These are phyloP conservation scores for Melanostoma scalare DNA, from an alignment of 2,888 invertebrate genomes.

Conservation along the genomic window DNA sequence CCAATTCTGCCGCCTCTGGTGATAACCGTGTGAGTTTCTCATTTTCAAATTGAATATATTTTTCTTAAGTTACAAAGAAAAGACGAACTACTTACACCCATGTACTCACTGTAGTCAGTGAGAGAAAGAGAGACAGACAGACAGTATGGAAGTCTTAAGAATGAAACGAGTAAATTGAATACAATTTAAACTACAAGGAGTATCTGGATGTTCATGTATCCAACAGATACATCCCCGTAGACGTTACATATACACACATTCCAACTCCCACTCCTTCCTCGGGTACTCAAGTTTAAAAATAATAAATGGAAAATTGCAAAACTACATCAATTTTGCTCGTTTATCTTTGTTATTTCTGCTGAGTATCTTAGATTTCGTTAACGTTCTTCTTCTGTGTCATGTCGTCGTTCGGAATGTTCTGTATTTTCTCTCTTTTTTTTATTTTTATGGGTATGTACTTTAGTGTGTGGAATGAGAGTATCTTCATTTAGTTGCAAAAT, in stretches of 20 bases:
- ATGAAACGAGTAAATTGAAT: conserved; percentile 68
- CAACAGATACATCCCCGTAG: conserved; percentile 33
- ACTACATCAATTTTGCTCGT: conserved; percentile 73
- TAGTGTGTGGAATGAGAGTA: conserved; percentile 19
- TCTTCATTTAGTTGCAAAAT: conserved; percentile 43
- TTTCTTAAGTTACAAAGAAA: conserved; percentile 54
- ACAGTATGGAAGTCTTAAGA: conserved; percentile 44
- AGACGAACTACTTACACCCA: conserved; percentile 5
- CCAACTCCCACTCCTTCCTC: conserved; percentile 4
- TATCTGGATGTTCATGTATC: conserved; percentile 19
- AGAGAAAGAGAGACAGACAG: conserved; percentile 7
- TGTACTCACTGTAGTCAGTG: background rate
- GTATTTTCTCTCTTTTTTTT: conserved; percentile 2
- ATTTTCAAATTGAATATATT: conserved; percentile 71
- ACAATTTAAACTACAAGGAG: conserved; percentile 67
- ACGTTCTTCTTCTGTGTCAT: conserved; percentile 44
- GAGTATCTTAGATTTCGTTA: conserved; percentile 71
- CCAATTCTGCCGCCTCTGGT: conserved; percentile 19
- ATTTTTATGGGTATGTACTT: background rate
- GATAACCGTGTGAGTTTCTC: conserved; percentile 66
- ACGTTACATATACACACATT: conserved; percentile 5
- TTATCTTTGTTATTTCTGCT: conserved; percentile 73
- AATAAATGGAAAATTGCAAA: conserved; percentile 73
- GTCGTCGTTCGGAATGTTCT: conserved; percentile 36
- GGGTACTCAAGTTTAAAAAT: conserved; percentile 66